Evolutionary conservation across 2,113 vertebrate genomes (phyloP), one percentile per base, ranked within the genome.

Genomic region (Crotalus tigris): DNA sequence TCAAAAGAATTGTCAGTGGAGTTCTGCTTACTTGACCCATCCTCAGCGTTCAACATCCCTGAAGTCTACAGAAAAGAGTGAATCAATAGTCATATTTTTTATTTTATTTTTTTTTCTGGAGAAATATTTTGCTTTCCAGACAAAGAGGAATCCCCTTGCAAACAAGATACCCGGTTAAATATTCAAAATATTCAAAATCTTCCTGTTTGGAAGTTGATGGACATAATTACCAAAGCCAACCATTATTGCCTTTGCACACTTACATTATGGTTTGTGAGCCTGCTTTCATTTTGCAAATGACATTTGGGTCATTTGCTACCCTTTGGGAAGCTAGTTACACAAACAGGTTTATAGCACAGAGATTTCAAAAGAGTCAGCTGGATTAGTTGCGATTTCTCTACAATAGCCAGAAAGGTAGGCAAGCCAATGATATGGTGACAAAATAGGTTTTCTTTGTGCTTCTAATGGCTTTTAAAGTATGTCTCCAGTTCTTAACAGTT

Each of bases 1-100:
- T 81, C 69, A 81, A 81, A 90, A 13, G 86, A 17, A 90, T 17
- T 3, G 44, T 85, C 0, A 21, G 3, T 23, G 3, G 33, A 29
- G 26, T 0, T 1, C 75, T 0, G 0, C 51, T 3, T 55, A 1
- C 85, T 94, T 55, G 81, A 29, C 9, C 0, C 0, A 46, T 49
- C 1, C 58, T 54, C 94, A 59, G 29, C 33, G 26, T 17, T 33
- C 59, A 4, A 44, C 39, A 9, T 85, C 53, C 85, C 39, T 90
- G 88, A 26, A 93, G 24, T 85, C 5, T 91, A 94, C 51, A 91
- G 92, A 86, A 90, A 86, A 64, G 39, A 33, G 26, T 81, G 87
- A 94, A 94, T 92, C 91, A 15, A 19, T 85, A 51, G 90, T 87
- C 15, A 85, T 17, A 91, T 95, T 92, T 75, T 75, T 33, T 54